phyloP scores from a whole-genome alignment of 1,140 invertebrate species.

The Caenorhabditis briggsae region DNA sequence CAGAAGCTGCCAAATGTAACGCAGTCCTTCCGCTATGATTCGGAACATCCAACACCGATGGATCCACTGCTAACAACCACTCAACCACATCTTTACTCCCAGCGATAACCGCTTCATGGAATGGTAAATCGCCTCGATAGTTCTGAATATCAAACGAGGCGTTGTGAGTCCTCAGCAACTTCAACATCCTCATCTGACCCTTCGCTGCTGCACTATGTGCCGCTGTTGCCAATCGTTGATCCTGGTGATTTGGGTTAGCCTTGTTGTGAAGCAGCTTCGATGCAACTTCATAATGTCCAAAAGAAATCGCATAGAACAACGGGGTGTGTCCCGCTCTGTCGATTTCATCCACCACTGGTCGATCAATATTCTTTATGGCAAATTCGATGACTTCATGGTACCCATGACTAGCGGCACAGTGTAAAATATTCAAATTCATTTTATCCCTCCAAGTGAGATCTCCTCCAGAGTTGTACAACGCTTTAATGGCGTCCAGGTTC shows the following conservation, averaged over 20 bases:
- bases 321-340: conserved; percentile 77
- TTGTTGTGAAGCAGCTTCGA: conserved; percentile 78
- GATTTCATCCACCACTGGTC: conserved; percentile 68
- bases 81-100: conserved; percentile 83
- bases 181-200: conserved; percentile 89
- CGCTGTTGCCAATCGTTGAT: conserved; percentile 77
- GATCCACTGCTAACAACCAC: conserved; percentile 87
- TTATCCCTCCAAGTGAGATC: conserved; percentile 86
- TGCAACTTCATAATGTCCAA: conserved; percentile 93
- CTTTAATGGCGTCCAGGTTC: conserved; percentile 88
- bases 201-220: conserved; percentile 92
- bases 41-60: conserved; percentile 87
- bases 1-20: conserved; percentile 92
- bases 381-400: conserved; percentile 87
- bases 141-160: conserved; percentile 93
- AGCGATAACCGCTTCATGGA: conserved; percentile 94
- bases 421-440: conserved; percentile 83
- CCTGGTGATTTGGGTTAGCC: conserved; percentile 59
- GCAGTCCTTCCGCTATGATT: conserved; percentile 93
- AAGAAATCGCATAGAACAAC: conserved; percentile 93
- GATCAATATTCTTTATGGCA: conserved; percentile 81
- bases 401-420: conserved; percentile 94
- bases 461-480: conserved; percentile 88
- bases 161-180: conserved; percentile 85
- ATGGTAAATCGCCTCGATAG: conserved; percentile 88